These are phyloP conservation scores for Lymantria dispar DNA, from an alignment of 2,888 invertebrate species.

Conservation along the genomic window DNA sequence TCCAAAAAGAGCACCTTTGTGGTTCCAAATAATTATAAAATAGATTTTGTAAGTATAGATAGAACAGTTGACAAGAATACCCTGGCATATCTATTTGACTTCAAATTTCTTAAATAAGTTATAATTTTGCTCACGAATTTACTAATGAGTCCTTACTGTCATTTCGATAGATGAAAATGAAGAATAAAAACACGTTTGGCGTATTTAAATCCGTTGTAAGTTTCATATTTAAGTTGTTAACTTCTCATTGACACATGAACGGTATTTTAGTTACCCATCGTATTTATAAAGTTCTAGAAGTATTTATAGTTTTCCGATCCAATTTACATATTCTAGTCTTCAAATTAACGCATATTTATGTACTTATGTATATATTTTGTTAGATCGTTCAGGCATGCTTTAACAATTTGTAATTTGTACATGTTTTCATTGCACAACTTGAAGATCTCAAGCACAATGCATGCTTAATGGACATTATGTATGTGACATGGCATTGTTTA, in stretches of 20 bases:
- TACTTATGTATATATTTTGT: constrained; percentile 34
- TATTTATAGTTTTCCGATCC: constrained; percentile 36
- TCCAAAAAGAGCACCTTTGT: constrained; percentile 41
- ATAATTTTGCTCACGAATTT: constrained; percentile 20
- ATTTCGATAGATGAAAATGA: constrained; percentile 12
- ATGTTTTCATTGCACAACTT: constrained; percentile 71
- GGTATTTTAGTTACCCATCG: constrained; percentile 29
- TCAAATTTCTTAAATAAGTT: constrained; percentile 15
- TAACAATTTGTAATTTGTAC: constrained; percentile 64
- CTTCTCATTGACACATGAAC: constrained; percentile 26
- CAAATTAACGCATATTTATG: constrained; percentile 48
- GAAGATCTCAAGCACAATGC: constrained; percentile 19
- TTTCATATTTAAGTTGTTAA: constrained; percentile 18
- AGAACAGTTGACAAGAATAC: constrained; percentile 3
- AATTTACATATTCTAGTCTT: constrained; percentile 61
- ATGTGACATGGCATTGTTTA: constrained; percentile 8
- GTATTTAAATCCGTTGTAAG: constrained; percentile 8
- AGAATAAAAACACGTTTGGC: constrained; percentile 12
- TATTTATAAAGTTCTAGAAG: constrained; percentile 20
- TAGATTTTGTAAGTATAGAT: constrained; percentile 23
- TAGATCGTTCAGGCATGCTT: constrained; percentile 44
- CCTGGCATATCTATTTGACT: constrained; percentile 10
- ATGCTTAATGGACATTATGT: not conserved
- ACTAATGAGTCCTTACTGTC: constrained; percentile 20
- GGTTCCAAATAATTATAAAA: constrained; percentile 41